Evolutionary conservation across 1,140 invertebrate genomes (phyloP), one percentile per base, ranked within the genome.

Genomic region (Euschistus heros): DNA sequence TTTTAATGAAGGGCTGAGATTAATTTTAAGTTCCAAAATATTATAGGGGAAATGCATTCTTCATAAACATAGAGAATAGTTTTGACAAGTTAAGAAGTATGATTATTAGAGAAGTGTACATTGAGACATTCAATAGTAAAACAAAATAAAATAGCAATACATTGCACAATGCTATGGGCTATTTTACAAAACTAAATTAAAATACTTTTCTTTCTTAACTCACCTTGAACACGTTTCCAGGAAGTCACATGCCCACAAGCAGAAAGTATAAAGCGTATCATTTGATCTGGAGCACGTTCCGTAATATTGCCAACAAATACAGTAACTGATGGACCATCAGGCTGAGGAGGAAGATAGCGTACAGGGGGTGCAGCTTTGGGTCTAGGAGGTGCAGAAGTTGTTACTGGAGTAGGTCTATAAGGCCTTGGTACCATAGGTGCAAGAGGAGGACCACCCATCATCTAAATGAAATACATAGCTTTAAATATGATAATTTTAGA

Each of bases 271-370:
- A 93, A 89, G 69, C 94, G 81, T 13, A 99, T 89, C 88, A 99
- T 92, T 13, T 88, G 82, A 76, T 99, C 95, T 0, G 94, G 92
- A 52, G 94, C 94, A 71, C 88, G 84, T 70, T 97, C 93, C 72
- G 92, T 92, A 65, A 99, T 99, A 77, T 98, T 99, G 24, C 97
- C 96, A 55, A 98, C 92, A 79, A 99, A 99, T 0, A 99, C 95
- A 18, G 95, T 98, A 17, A 98, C 94, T 0, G 93, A 84, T 0
- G 94, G 92, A 0, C 91, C 92, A 62, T 83, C 80, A 68, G 75
- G 75, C 72, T 57, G 42, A 61, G 60, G 59, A 8, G 63, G 68
- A 13, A 69, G 61, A 30, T 66, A 63, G 15, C 64, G 66, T 5
- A 62, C 44, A 18, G 59, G 65, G 10, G 64, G 60, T 33, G 65